Evolutionary conservation across 2,888 invertebrate genomes (phyloP).

Genomic region (Polydrusus cervinus): DNA sequence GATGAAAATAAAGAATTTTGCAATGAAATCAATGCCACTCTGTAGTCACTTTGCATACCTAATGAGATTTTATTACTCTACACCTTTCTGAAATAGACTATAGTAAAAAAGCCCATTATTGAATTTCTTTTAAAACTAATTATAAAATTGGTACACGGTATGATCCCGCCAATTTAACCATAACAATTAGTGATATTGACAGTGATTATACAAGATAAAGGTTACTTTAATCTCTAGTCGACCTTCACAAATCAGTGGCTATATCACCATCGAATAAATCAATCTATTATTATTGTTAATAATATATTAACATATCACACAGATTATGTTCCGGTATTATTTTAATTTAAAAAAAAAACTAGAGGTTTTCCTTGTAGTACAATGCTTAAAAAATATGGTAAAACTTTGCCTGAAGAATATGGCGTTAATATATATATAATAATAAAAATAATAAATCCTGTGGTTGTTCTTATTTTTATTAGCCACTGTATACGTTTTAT

Average conservation of each 20-base stretch:
- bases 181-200: not conserved
- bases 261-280: constrained; percentile 14
- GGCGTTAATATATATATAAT: no score
- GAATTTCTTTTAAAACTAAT: not conserved
- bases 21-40: no score
- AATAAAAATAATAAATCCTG: no score
- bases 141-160: not conserved
- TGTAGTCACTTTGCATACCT: no score
- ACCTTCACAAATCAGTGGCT: constrained; percentile 23
- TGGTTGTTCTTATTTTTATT: no score
- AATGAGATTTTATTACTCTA: no score
- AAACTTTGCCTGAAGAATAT: not conserved
- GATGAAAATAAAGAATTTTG: no score
- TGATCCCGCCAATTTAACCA: not conserved
- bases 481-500: not conserved
- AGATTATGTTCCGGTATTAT: constrained; percentile 2
- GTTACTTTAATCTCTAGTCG: constrained; percentile 9
- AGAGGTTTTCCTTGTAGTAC: constrained; percentile 13
- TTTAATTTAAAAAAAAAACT: constrained; percentile 5
- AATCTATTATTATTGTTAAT: constrained; percentile 21
- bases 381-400: not conserved
- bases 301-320: constrained; percentile 8
- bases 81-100: no score
- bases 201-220: constrained; percentile 12
- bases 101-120: no score